Conservation (phyloP, 2,113 vertebrate species). For the Esox niger region DNA sequence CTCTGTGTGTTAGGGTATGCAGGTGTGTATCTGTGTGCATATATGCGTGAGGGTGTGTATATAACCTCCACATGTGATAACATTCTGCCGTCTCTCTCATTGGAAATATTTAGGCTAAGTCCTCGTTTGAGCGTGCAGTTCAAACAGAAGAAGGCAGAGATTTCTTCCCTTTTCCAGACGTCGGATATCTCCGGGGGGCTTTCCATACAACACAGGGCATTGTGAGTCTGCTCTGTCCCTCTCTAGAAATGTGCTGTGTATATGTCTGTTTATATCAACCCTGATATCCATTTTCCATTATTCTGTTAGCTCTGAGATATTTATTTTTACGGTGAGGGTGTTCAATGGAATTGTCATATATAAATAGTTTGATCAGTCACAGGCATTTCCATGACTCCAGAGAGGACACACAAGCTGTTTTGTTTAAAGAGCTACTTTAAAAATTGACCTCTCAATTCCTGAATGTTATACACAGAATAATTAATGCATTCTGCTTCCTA, state of each 20-base stretch:
- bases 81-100: constrained; percentile 49
- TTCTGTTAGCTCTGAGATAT: constrained; percentile 48
- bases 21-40: constrained; percentile 13
- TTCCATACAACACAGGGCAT: constrained; percentile 39
- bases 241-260: constrained; percentile 6
- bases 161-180: constrained; percentile 39
- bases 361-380: constrained; percentile 62
- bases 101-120: constrained; percentile 59
- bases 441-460: constrained; percentile 29
- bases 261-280: constrained; percentile 55
- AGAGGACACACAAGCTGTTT: constrained; percentile 28
- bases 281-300: constrained; percentile 57
- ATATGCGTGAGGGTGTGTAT: constrained; percentile 17
- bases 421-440: constrained; percentile 39
- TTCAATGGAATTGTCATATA: constrained; percentile 43
- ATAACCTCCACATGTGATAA: constrained; percentile 51
- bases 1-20: constrained; percentile 20
- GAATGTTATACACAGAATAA: constrained; percentile 11
- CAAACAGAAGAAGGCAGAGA: constrained; percentile 44
- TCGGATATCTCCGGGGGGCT: constrained; percentile 36
- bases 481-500: constrained; percentile 12
- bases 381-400: constrained; percentile 41
- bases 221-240: constrained; percentile 21
- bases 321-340: constrained; percentile 55
- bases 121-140: constrained; percentile 58